These are phyloP conservation scores for Dipodomys spectabilis DNA, from an alignment of 2,113 vertebrate genomes.

Conservation along the genomic window DNA sequence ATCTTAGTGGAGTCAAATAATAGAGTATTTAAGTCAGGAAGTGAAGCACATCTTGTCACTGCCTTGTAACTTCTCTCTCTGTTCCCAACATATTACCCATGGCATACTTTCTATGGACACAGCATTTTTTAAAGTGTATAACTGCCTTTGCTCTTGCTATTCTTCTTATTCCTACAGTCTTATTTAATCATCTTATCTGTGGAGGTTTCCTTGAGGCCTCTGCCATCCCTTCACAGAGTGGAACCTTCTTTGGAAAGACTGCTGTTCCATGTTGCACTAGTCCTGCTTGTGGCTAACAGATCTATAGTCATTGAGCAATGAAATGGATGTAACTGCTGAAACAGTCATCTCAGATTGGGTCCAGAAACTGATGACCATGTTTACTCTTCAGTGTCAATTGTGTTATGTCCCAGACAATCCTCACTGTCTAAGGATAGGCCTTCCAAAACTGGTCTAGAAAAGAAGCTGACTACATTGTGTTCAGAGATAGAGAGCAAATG, in stretches of 20 bases:
- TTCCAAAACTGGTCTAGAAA: background rate
- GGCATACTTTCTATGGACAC: background rate
- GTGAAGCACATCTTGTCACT: background rate
- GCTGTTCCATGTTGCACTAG: background rate
- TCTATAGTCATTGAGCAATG: background rate
- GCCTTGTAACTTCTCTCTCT: background rate
- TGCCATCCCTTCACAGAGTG: background rate
- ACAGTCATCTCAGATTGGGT: background rate
- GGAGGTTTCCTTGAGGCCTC: background rate
- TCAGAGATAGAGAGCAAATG: background rate
- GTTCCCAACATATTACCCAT: background rate
- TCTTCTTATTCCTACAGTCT: background rate
- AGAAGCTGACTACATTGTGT: background rate
- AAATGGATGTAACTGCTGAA: background rate
- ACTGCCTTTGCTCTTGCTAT: background rate
- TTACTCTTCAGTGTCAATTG: background rate
- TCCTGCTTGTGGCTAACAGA: background rate
- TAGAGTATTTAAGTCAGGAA: background rate
- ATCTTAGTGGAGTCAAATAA: background rate
- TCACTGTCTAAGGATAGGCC: background rate
- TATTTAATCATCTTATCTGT: background rate
- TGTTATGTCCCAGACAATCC: background rate
- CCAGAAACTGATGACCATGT: background rate
- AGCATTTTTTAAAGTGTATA: background rate
- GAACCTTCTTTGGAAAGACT: background rate